Evolutionary conservation across 1,140 invertebrate genomes (phyloP), one percentile per base, ranked within the genome.

Genomic region (Apis laboriosa): DNA sequence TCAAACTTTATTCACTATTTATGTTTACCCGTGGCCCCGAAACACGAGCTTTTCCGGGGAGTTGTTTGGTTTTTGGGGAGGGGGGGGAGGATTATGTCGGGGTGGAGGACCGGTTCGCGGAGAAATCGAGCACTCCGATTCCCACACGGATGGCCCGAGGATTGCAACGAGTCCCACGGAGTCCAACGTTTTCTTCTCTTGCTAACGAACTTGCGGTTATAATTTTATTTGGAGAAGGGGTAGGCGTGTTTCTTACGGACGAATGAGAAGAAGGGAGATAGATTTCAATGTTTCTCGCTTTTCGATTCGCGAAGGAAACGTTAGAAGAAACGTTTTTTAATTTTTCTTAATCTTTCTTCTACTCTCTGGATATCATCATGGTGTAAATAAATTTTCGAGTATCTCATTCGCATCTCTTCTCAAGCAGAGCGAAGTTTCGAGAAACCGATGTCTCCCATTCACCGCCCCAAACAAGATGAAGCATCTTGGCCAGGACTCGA

Each of bases 1-100:
- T n/a, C 82, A 85, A 89, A 90, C 81, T 91, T 92, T 91, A 92
- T 92, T 91, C 88, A 88, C 89, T 92, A 92, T 92, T 93, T 92
- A 92, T 90, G 88, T 92, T 93, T 90, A 90, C 85, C 67, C 84
- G 83, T 64, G 34, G 74, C 79, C 19, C 61, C 76, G 75, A 84
- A 83, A 75, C 70, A 82, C 67, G 70, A 61, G 66, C 34, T 34
- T 71, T 53, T 64, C 51, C 55, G 43, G 17, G 15, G 60, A 66
- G 66, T 79, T 87, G 60, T 58, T 80, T 64, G 73, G 58, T 72
- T 83, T 63, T 67, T 34, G 34, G 15, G 55, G 15, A 7, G 9
- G 53, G 53, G 55, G n/a, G 53, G 5, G 56, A 13, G 55, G 58
- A 84, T 87, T 86, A 80, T 77, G 43, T 19, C 15, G n/a, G 15